A percentile compares a stretch with the other conserved stretches of the same genome.
Conservation (phyloP, 2,113 vertebrate genomes). For the Globicephala melas region DNA sequence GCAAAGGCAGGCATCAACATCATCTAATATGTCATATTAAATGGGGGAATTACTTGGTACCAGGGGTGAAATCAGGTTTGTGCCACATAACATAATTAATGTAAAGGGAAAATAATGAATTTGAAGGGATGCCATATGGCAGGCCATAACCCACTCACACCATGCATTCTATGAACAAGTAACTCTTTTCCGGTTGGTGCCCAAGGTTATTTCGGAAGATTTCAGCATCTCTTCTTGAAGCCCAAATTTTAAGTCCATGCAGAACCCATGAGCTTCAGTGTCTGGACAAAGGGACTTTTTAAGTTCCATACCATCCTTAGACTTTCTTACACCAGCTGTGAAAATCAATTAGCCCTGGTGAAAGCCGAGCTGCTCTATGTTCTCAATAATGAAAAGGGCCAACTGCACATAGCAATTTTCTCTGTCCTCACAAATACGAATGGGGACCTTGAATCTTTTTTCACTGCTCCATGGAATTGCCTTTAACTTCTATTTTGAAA, state of each 20-base stretch:
- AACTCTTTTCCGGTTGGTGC: neutral
- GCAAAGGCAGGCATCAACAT: neutral
- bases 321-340: constrained; percentile 76
- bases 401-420: constrained; percentile 70
- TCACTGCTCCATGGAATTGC: constrained; percentile 32
- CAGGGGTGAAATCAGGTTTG: neutral
- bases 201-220: constrained; percentile 22
- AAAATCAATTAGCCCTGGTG: constrained; percentile 81
- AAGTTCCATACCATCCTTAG: constrained; percentile 70
- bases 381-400: constrained; percentile 77
- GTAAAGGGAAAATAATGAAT: neutral
- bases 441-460: constrained; percentile 73
- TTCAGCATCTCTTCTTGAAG: constrained; percentile 48
- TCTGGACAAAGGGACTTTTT: constrained; percentile 71
- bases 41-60: neutral
- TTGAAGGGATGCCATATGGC: neutral
- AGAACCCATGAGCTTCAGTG: constrained; percentile 50
- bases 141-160: neutral
- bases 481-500: constrained; percentile 79
- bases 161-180: neutral
- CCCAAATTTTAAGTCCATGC: constrained; percentile 26
- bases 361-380: constrained; percentile 70
- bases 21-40: neutral
- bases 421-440: constrained; percentile 66
- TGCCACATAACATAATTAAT: neutral